These are phyloP conservation scores for Tortricodes alternella DNA, from an alignment of 2,888 invertebrate genomes.

Conservation along the genomic window DNA sequence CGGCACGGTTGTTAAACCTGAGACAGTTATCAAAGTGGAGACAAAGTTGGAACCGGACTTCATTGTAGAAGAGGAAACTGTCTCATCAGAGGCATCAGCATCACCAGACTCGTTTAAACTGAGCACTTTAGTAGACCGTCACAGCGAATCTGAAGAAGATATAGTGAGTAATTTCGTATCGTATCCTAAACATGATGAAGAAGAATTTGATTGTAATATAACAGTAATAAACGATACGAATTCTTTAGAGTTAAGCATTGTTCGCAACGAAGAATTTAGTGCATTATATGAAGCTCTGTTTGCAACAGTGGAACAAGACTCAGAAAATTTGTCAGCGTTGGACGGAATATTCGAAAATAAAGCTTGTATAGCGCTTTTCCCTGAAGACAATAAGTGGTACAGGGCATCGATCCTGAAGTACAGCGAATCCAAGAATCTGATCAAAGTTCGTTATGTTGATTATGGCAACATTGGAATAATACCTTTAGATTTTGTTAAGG, in stretches of 20 bases:
- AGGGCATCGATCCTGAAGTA: constrained; percentile 79
- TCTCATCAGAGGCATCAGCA: constrained; percentile 40
- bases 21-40: constrained; percentile 3
- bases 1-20: neutral
- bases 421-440: constrained; percentile 46
- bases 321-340: constrained; percentile 37
- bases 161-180: neutral
- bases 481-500: constrained; percentile 43
- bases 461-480: constrained; percentile 83
- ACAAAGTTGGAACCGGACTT: constrained; percentile 23
- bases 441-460: constrained; percentile 85
- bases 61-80: constrained; percentile 33
- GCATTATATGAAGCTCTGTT: constrained; percentile 5
- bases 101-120: constrained; percentile 43
- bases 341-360: constrained; percentile 47
- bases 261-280: neutral
- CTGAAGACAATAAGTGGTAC: constrained; percentile 83
- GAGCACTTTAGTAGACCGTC: neutral
- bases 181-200: neutral
- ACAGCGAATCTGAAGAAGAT: neutral
- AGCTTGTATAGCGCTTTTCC: constrained; percentile 80
- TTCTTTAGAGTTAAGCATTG: constrained; percentile 5
- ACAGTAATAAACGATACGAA: constrained; percentile 13
- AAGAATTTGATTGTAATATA: constrained; percentile 15
- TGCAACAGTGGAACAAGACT: constrained; percentile 1